phyloP scores from a whole-genome alignment of 2,797 vertebrate genomes.

The Poecile montanus region DNA sequence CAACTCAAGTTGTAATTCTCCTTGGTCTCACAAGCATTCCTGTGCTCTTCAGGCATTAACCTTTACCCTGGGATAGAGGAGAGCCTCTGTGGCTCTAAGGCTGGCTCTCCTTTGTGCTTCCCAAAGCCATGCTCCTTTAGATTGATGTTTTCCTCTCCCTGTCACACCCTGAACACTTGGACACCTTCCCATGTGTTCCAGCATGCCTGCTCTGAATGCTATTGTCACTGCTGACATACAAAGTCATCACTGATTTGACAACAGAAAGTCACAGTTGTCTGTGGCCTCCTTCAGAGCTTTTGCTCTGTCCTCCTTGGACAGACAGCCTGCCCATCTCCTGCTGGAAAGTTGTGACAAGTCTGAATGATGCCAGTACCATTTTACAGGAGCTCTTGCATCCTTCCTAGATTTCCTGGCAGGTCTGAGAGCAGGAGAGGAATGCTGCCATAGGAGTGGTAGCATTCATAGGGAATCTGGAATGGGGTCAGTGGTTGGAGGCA shows the following conservation, averaged over 20 bases:
- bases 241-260: background rate
- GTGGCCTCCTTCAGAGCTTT: background rate
- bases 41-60: background rate
- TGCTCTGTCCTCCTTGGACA: background rate
- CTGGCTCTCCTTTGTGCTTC: background rate
- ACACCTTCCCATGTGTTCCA: background rate
- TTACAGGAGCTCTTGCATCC: background rate
- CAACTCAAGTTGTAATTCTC: background rate
- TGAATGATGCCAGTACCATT: background rate
- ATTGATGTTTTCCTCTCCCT: background rate
- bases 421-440: background rate
- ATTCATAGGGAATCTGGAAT: background rate
- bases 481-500: background rate
- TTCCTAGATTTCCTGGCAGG: background rate
- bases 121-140: background rate
- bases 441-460: background rate
- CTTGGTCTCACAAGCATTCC: background rate
- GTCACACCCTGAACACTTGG: background rate
- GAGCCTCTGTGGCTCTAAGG: background rate
- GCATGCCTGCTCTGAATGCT: background rate
- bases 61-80: background rate
- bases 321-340: background rate
- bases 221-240: background rate
- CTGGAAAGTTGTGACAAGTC: background rate
- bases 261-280: background rate